Evolutionary conservation across 2,888 invertebrate species (phyloP).

Genomic region (Syrista parreyssii): DNA sequence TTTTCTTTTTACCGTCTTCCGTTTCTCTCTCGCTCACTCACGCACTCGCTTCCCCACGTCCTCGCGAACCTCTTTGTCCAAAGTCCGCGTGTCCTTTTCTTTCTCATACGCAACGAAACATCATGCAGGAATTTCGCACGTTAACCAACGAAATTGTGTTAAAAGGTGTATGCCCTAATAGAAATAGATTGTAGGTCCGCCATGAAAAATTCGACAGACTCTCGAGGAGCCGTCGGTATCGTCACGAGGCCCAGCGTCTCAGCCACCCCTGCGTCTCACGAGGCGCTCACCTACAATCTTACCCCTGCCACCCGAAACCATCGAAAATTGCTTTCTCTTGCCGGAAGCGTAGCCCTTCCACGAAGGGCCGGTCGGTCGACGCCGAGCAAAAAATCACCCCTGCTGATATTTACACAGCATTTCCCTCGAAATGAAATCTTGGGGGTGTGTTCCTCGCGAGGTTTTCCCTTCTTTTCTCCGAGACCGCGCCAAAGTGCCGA

Average conservation of each 20-base stretch:
- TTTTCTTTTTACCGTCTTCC: background rate
- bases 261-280: background rate
- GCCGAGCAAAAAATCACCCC: constrained; percentile 21
- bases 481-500: background rate
- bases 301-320: background rate
- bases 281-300: background rate
- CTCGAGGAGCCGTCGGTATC: background rate
- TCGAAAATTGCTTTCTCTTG: background rate
- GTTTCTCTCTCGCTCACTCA: background rate
- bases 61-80: background rate
- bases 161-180: background rate
- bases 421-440: constrained; percentile 44
- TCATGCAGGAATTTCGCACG: background rate
- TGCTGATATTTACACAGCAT: constrained; percentile 40
- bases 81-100: background rate
- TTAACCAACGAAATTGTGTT: background rate
- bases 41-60: constrained; percentile 11
- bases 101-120: background rate
- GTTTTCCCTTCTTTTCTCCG: constrained; percentile 20
- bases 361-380: background rate
- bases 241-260: background rate
- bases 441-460: constrained; percentile 23
- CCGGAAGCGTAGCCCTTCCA: background rate
- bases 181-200: background rate
- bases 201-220: background rate